These are phyloP conservation scores for Microcebus lehilahytsara DNA, from an alignment of 2,113 vertebrate genomes.

Conservation along the genomic window DNA sequence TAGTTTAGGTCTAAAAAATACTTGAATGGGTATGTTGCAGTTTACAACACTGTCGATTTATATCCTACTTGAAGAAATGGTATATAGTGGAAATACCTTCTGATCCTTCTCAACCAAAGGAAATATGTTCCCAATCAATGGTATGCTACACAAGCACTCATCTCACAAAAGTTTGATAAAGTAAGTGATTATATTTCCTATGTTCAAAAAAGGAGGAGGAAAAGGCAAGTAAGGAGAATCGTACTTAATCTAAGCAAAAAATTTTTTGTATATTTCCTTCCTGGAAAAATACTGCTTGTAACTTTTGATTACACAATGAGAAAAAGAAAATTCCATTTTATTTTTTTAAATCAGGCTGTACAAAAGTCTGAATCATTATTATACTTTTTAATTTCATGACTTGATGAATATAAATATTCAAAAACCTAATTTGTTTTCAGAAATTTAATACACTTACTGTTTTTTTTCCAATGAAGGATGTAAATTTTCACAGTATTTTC, in stretches of 20 bases:
- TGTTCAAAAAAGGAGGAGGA: neutral
- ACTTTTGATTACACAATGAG: neutral
- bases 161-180: neutral
- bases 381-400: neutral
- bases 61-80: neutral
- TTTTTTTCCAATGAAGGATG: neutral
- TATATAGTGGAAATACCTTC: neutral
- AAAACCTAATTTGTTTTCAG: constrained; percentile 43
- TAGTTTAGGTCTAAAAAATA: neutral
- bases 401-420: constrained; percentile 32
- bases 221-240: neutral
- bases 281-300: neutral
- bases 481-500: neutral
- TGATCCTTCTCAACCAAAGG: neutral
- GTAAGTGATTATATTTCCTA: neutral
- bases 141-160: neutral
- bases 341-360: neutral
- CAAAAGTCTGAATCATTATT: neutral
- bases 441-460: constrained; percentile 3
- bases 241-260: neutral
- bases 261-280: neutral
- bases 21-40: neutral
- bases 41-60: neutral
- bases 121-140: neutral
- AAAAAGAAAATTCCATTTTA: neutral